Conservation (phyloP, 2,113 vertebrate species). For the Tricholaema leucomelas region DNA sequence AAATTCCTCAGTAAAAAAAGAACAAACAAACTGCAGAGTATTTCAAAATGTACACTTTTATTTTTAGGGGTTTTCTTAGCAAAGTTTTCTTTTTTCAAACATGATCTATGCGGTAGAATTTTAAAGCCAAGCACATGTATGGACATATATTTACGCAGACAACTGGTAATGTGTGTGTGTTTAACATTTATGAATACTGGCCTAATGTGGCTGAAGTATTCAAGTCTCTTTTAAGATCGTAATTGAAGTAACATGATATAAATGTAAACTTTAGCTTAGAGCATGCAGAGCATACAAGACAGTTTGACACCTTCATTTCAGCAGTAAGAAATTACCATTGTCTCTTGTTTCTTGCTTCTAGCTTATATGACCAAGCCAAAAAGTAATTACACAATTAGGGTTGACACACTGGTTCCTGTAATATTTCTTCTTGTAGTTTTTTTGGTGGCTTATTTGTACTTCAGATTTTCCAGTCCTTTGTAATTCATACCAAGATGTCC, state of each 20-base stretch:
- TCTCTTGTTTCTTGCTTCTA: slow-evolving; percentile 74
- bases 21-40: neutral
- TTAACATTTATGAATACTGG: slow-evolving; percentile 16
- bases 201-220: slow-evolving; percentile 14
- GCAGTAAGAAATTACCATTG: slow-evolving; percentile 70
- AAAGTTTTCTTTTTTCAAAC: neutral
- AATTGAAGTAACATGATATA: slow-evolving; percentile 66
- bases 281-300: slow-evolving; percentile 49
- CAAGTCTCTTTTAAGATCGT: slow-evolving; percentile 61
- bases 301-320: slow-evolving; percentile 73
- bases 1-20: neutral
- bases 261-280: slow-evolving; percentile 70
- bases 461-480: slow-evolving; percentile 62
- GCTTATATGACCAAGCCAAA: slow-evolving; percentile 76
- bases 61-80: neutral
- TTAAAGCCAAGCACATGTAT: neutral
- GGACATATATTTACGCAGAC: neutral
- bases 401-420: slow-evolving; percentile 76
- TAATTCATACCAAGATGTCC: slow-evolving; percentile 71
- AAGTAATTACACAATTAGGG: slow-evolving; percentile 83
- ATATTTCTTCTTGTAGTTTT: slow-evolving; percentile 70
- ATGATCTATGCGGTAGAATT: neutral
- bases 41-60: neutral
- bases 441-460: slow-evolving; percentile 55
- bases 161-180: neutral